Evolutionary conservation across 2,113 vertebrate genomes (phyloP).

Genomic region (Megalops atlanticus): DNA sequence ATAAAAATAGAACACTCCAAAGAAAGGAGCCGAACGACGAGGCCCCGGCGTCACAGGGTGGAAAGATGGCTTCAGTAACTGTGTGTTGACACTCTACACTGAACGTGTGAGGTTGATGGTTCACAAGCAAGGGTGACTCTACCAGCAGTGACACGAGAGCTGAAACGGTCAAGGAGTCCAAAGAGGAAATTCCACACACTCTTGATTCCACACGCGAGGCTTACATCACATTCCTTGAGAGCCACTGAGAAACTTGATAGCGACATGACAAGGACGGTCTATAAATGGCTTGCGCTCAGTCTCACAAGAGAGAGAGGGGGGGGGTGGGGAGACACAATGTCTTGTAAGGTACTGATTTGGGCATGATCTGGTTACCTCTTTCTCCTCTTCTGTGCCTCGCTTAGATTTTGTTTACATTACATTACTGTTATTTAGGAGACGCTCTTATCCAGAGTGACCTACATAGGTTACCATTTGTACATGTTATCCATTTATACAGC

Average conservation of each 20-base stretch:
- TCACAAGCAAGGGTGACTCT: background rate
- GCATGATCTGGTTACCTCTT: background rate
- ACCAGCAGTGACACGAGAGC: background rate
- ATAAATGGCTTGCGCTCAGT: background rate
- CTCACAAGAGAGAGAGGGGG: too few relatives aligned
- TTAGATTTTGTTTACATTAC: background rate
- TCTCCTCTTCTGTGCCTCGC: background rate
- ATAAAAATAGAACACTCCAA: conserved; percentile 21
- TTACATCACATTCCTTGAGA: conserved; percentile 14
- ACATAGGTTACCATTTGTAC: too few relatives aligned
- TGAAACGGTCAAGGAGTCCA: background rate
- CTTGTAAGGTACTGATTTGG: background rate
- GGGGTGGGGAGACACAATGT: background rate
- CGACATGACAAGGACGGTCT: background rate
- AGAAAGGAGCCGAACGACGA: background rate
- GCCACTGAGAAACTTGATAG: background rate
- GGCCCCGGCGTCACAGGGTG: too few relatives aligned
- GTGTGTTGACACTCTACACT: background rate
- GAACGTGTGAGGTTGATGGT: too few relatives aligned
- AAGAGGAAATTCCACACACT: background rate
- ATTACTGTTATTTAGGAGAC: too few relatives aligned
- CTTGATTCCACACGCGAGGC: background rate
- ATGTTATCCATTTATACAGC: too few relatives aligned
- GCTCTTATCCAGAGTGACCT: too few relatives aligned
- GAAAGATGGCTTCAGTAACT: background rate